Evolutionary conservation across 2,888 invertebrate species (phyloP).

Genomic region (Coelogynopora nodosa): DNA sequence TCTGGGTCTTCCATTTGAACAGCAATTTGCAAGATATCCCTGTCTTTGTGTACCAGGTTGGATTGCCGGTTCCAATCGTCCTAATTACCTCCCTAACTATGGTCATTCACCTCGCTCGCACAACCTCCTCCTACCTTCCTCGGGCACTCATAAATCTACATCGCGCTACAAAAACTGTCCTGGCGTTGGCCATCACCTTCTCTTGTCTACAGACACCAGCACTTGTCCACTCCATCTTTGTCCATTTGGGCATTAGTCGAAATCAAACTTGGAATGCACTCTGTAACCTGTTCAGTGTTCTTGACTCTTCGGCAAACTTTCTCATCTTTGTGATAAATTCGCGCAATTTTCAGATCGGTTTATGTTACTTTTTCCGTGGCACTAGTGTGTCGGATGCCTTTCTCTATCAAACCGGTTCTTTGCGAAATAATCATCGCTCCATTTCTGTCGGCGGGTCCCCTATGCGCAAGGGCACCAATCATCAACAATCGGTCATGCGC

Average conservation of each 20-base stretch:
- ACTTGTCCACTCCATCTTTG: not conserved
- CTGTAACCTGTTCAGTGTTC: constrained; percentile 36
- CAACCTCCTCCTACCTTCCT: constrained; percentile 2
- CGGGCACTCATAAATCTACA: constrained; percentile 24
- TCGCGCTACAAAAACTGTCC: constrained; percentile 38
- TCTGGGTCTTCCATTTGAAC: not conserved
- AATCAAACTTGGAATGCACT: constrained; percentile 1
- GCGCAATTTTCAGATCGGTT: not conserved
- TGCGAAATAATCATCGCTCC: not conserved
- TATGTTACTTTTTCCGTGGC: not conserved
- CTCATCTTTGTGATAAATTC: constrained; percentile 37
- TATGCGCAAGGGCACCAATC: not conserved
- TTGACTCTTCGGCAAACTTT: constrained; percentile 44
- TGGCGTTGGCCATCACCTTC: constrained; percentile 43
- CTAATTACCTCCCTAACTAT: constrained; percentile 41
- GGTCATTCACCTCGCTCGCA: not conserved
- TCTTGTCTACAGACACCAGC: constrained; percentile 40
- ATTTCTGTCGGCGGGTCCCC: not conserved
- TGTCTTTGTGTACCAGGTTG: constrained; percentile 41
- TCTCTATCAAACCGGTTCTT: not conserved
- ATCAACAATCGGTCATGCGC: not conserved
- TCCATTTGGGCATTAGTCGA: not conserved
- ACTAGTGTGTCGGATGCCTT: not conserved
- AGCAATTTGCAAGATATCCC: not conserved
- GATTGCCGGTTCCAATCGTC: constrained; percentile 42